A percentile compares a stretch with the other conserved stretches of the same genome.
Evolutionary conservation across 2,888 invertebrate species (phyloP).

Genomic region (Chloroclystis v-ata): DNA sequence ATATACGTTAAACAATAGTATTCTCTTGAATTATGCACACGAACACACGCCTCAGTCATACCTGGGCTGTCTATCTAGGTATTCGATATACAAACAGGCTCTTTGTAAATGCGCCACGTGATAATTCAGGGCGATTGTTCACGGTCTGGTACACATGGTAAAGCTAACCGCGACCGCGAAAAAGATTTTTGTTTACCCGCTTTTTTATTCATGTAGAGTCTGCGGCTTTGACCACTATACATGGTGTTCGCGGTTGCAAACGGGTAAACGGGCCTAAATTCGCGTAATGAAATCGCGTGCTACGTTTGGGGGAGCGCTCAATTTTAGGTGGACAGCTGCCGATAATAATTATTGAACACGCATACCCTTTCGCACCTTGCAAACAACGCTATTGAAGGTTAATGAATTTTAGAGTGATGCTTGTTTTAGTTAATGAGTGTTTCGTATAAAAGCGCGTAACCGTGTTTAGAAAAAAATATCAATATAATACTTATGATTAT

Average conservation of each 20-base stretch:
- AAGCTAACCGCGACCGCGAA: slow-evolving; percentile 74
- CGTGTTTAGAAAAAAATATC: no score
- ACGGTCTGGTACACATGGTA: slow-evolving; percentile 70
- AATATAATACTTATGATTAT: no score
- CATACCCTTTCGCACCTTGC: slow-evolving; percentile 75
- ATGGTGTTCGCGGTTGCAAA: slow-evolving; percentile 53
- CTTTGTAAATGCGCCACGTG: slow-evolving; percentile 69
- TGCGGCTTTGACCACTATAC: slow-evolving; percentile 58
- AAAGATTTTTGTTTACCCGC: slow-evolving; percentile 66
- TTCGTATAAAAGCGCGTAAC: no score
- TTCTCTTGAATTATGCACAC: background rate
- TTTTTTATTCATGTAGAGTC: slow-evolving; percentile 62
- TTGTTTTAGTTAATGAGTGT: no score
- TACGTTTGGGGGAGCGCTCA: slow-evolving; percentile 59
- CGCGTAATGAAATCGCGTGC: slow-evolving; percentile 58
- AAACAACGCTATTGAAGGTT: slow-evolving; percentile 39
- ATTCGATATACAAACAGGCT: slow-evolving; percentile 66
- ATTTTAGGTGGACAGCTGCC: slow-evolving; percentile 61
- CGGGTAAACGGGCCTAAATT: slow-evolving; percentile 49
- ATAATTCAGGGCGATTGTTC: slow-evolving; percentile 73
- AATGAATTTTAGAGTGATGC: slow-evolving; percentile 36
- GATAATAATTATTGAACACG: slow-evolving; percentile 67
- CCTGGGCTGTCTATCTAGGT: slow-evolving; percentile 33
- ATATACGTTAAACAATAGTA: no score
- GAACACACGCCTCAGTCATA: background rate